Base-by-base conservation (phyloP, 2,113 vertebrate species). In the Lethenteron reissneri region DNA sequence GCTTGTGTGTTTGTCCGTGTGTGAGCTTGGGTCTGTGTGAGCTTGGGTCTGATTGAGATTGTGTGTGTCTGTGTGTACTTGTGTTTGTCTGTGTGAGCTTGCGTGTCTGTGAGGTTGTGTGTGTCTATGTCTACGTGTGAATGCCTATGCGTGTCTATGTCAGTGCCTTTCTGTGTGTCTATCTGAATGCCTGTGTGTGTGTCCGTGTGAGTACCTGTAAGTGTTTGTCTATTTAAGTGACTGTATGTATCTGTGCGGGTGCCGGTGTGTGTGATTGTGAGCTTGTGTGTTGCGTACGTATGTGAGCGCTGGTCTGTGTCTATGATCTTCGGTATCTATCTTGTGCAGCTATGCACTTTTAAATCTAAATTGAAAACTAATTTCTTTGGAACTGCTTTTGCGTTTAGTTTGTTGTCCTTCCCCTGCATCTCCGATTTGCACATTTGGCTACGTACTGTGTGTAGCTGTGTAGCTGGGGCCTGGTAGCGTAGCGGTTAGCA, bases 171-270 rank as follows among this genome's bases (percentile, higher is more conserved):
- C n/a, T 12, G 70, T 17, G 70, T 17, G 9, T 10, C 57, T 68
- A 19, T 6, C 57, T 62, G 71, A 9, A 58, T 72, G 57, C 41
- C 57, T 72, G 9, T 68, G 71, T n/a, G 71, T 12, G 71, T 62
- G 71, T 72, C 15, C 60, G 71, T 58, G 71, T 69, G 58, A 19
- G 71, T 12, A 58, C 7, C 4, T 62, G 57, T 3, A 5, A 58
- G 57, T 17, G 71, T 70, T n/a, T 72, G 71, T 10, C 57, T 72
- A 58, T 62, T 57, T 72, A 17, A 19, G 12, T 68, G 71, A 17
- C 57, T 7, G 11, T n/a, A 19, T 12, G 8, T 12, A n/a, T 68
- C 13, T 69, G 57, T 12, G 57, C 69, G 71, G 14, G 57, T 8
- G 57, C 21, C 6, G 10, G 71, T 10, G 57, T 15, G 57, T 11